These are phyloP conservation scores for Oenanthe melanoleuca DNA, from an alignment of 2,113 vertebrate genomes.

Conservation along the genomic window DNA sequence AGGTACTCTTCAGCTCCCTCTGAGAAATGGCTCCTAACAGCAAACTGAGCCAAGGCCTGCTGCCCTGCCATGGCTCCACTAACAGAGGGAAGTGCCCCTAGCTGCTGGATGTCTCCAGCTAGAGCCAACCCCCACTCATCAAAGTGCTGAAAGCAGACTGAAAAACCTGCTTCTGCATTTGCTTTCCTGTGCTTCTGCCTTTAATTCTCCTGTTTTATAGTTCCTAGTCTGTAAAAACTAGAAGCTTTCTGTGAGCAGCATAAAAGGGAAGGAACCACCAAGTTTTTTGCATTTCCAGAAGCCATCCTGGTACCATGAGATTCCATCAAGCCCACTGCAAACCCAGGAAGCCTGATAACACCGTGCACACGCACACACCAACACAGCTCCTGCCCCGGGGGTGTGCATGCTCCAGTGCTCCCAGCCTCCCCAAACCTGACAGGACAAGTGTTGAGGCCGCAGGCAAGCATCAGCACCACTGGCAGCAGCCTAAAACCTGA, in stretches of 20 bases:
- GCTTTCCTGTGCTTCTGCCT: background rate
- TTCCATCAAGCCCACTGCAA: background rate
- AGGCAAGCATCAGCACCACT: background rate
- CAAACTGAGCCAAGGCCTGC: background rate
- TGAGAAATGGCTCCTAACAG: background rate
- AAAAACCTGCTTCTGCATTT: background rate
- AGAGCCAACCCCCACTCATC: background rate
- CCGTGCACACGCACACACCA: rapidly evolving
- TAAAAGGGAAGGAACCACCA: background rate
- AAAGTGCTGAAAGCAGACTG: background rate
- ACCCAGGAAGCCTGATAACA: rapidly evolving
- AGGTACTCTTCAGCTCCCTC: background rate
- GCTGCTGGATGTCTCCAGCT: background rate
- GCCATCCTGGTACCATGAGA: background rate
- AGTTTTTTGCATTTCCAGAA: background rate
- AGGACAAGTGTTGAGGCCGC: background rate
- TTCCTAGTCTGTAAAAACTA: background rate
- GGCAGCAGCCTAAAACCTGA: background rate
- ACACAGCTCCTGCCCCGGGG: background rate
- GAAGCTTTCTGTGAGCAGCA: background rate
- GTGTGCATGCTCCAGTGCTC: background rate
- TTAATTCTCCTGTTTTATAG: rapidly evolving
- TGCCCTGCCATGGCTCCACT: background rate
- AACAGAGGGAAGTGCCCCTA: background rate
- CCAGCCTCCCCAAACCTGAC: background rate